Evolutionary conservation across 1,140 invertebrate species (phyloP), one percentile per base, ranked within the genome.

Genomic region (Diorhabda elongata): DNA sequence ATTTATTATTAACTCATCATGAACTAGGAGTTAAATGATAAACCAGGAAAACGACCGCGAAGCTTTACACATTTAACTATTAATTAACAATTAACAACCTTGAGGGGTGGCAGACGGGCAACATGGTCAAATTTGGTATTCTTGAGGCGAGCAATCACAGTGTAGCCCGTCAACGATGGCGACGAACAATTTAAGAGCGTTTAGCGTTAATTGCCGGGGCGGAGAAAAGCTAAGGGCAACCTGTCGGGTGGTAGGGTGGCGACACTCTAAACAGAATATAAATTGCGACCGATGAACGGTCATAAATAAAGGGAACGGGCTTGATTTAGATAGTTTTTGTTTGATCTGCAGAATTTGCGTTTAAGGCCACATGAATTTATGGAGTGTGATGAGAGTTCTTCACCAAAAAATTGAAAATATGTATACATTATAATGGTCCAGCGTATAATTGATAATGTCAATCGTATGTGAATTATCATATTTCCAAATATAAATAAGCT

Each of bases 261-360:
- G 67, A 61, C 70, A 68, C 44, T 68, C 69, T 71, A 71, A 71
- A 71, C 67, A 69, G 70, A 71, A 69, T 71, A 71, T 69, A 69
- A 69, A 71, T 71, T 68, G 70, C 44, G 43, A 61, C 64, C 70
- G 67, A 68, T 71, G 67, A 69, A 71, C 64, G 47, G 43, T 58
- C 68, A 69, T 71, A 68, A 62, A 69, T 71, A 68, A 68, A 0
- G 59, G 42, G 61, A 44, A 44, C 44, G 61, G 43, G 8, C 11
- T 44, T 4, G 42, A 62, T 5, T n/a, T 43, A 4, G 44, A 64
- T 45, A 64, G 44, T 65, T 65, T 43, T 65, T 65, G 64, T 65
- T 65, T 65, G 64, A 65, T 58, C 26, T 42, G 64, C 61, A 52
- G 47, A 52, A 52, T 52, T 52, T 52, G 47, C 47, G 47, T 52